Evolutionary conservation across 2,113 vertebrate species (phyloP).

Genomic region (Hydropotes inermis): DNA sequence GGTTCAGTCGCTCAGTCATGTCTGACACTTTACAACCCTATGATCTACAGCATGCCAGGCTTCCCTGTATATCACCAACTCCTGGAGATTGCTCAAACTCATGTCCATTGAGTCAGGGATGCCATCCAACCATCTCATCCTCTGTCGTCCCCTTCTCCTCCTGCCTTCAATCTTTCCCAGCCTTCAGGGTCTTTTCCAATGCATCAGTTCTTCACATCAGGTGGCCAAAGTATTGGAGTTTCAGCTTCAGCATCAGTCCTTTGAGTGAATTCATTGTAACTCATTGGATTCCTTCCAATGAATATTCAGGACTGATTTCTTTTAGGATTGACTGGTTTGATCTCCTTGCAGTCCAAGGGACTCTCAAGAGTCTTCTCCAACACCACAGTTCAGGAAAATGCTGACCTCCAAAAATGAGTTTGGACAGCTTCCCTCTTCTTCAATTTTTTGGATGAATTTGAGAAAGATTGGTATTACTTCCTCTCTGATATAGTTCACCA

Average conservation of each 20-base stretch:
- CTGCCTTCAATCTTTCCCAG: neutral
- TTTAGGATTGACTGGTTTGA: neutral
- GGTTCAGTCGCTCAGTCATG: neutral
- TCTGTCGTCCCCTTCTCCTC: neutral
- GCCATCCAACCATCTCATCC: neutral
- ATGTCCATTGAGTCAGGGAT: neutral
- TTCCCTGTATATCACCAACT: neutral
- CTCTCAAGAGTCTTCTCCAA: neutral
- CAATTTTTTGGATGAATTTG: neutral
- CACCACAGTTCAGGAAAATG: neutral
- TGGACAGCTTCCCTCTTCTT: neutral
- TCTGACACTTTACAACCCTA: neutral
- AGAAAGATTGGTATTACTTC: neutral
- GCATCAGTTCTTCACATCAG: neutral
- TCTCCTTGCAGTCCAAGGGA: neutral
- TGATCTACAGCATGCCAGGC: neutral
- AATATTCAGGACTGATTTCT: neutral
- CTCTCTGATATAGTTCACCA: neutral
- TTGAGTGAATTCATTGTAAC: neutral
- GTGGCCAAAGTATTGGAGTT: neutral
- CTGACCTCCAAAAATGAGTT: neutral
- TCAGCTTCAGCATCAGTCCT: neutral
- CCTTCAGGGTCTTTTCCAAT: neutral
- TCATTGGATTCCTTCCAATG: neutral
- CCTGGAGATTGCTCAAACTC: neutral